These are phyloP conservation scores for Tubulanus polymorphus DNA, from an alignment of 2,888 invertebrate species.

Conservation along the genomic window DNA sequence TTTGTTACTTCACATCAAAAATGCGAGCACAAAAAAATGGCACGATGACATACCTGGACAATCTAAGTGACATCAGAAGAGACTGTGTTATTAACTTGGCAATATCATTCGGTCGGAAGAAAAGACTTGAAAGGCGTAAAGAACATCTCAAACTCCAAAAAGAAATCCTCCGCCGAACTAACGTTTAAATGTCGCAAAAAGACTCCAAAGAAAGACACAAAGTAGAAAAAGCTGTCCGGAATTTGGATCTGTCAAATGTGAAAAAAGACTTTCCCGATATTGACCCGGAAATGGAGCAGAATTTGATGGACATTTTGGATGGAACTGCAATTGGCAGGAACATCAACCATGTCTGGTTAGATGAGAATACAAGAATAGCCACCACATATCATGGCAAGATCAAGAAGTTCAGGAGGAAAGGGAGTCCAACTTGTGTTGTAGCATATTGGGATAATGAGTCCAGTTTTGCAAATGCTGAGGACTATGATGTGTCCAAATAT, in stretches of 20 bases:
- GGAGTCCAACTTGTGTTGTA: background rate
- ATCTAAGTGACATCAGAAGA: background rate
- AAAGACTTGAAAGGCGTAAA: constrained; percentile 4
- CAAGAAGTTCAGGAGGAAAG: constrained; percentile 7
- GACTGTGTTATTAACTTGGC: constrained; percentile 2
- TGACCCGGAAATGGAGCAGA: background rate
- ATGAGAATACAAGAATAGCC: background rate
- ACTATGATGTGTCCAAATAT: constrained; percentile 8
- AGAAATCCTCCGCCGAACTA: background rate
- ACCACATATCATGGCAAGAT: constrained; percentile 7
- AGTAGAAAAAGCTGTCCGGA: constrained; percentile 7
- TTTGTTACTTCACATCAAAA: constrained; percentile 11
- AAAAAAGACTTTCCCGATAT: constrained; percentile 5
- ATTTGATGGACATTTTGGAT: constrained; percentile 6
- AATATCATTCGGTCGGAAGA: constrained; percentile 3
- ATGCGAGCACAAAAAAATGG: constrained; percentile 12
- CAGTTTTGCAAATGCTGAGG: constrained; percentile 4
- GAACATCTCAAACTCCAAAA: background rate
- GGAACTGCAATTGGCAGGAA: constrained; percentile 12
- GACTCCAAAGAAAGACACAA: constrained; percentile 10
- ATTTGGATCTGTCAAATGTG: background rate
- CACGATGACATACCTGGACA: constrained; percentile 7
- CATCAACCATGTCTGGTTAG: constrained; percentile 14
- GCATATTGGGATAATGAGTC: constrained; percentile 7
- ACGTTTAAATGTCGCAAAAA: no score